phyloP scores from a whole-genome alignment of 2,797 vertebrate genomes.

The Pelobates cultripes region DNA sequence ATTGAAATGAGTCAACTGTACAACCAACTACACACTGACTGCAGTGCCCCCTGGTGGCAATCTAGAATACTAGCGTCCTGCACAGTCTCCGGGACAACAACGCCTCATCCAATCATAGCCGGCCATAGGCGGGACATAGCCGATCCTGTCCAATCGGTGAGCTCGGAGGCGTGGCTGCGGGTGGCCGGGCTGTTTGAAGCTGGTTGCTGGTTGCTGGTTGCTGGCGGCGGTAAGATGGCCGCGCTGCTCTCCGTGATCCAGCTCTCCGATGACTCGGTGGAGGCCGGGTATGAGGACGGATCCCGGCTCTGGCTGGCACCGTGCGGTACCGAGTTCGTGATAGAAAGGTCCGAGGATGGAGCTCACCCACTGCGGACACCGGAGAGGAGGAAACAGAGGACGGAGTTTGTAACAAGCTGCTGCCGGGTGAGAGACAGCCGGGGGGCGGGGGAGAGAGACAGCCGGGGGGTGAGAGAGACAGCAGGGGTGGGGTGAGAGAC shows the following conservation, averaged over 20 bases:
- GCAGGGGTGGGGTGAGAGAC: too few relatives aligned
- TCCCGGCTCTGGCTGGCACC: conserved; percentile 80
- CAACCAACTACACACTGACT: too few relatives aligned
- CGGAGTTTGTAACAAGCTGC: conserved; percentile 79
- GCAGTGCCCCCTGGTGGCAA: too few relatives aligned
- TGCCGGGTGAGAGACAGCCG: conserved; percentile 77
- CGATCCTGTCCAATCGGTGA: conserved; percentile 8
- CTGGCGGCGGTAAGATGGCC: background rate
- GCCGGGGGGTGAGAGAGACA: too few relatives aligned
- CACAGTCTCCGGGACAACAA: background rate
- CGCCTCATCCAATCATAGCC: background rate
- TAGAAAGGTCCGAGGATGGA: conserved; percentile 66
- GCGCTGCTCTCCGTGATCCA: conserved; percentile 69
- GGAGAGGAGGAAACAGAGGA: conserved; percentile 77
- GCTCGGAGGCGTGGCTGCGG: background rate
- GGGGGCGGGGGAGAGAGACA: too few relatives aligned
- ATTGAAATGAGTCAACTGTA: too few relatives aligned
- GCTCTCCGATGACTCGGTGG: conserved; percentile 81
- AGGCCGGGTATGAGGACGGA: conserved; percentile 73
- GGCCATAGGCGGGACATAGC: too few relatives aligned
- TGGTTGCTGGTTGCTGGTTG: background rate
- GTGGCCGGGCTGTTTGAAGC: conserved; percentile 30
- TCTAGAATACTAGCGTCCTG: background rate
- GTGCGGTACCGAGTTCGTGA: conserved; percentile 83
- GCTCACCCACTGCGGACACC: conserved; percentile 72